phyloP scores from a whole-genome alignment of 2,797 vertebrate genomes.

The Alectoris magna region DNA sequence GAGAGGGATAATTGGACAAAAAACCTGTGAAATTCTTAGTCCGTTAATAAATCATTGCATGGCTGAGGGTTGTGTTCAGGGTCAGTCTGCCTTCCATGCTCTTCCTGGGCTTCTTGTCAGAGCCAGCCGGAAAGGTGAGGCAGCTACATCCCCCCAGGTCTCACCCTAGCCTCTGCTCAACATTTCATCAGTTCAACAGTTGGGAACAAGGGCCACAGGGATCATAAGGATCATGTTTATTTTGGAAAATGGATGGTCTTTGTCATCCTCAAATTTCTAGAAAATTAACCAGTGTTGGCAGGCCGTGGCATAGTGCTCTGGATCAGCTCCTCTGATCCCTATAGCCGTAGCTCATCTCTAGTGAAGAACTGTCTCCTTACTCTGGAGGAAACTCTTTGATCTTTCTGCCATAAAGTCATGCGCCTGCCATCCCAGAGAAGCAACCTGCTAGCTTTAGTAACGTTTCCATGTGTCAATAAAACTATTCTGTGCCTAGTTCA shows the following conservation, averaged over 20 bases:
- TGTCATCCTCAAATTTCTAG: background rate
- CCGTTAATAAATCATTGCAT: background rate
- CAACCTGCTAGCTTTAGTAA: background rate
- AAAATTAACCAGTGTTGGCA: background rate
- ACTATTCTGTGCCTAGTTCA: background rate
- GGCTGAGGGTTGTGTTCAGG: background rate
- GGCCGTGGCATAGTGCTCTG: background rate
- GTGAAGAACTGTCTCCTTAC: background rate
- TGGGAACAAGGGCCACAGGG: background rate
- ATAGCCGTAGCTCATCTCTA: background rate
- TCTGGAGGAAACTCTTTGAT: background rate
- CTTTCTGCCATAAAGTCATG: background rate
- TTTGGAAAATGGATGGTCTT: background rate
- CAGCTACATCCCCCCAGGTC: background rate
- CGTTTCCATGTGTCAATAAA: rapidly evolving
- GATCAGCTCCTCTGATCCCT: background rate
- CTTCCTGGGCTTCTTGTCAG: background rate
- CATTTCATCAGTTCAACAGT: background rate
- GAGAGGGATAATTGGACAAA: background rate
- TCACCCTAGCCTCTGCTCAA: background rate
- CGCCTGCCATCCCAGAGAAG: background rate
- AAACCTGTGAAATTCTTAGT: background rate
- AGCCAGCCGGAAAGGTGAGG: background rate
- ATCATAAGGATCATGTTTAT: background rate
- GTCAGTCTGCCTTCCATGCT: background rate